phyloP scores from a whole-genome alignment of 2,113 vertebrate genomes.

The Chunga burmeisteri region DNA sequence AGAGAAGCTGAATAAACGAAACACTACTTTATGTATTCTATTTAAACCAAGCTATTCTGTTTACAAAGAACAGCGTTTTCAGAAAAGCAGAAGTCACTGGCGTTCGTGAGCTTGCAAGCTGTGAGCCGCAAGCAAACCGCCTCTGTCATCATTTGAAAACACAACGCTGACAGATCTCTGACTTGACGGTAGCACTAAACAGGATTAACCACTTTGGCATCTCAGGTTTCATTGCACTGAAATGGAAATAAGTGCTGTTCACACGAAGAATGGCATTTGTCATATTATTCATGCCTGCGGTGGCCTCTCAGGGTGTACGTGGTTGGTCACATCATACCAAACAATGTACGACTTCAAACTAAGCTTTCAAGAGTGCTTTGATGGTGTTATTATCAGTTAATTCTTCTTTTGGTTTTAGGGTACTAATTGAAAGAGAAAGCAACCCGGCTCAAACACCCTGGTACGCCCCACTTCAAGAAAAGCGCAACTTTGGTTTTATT shows the following conservation, averaged over 20 bases:
- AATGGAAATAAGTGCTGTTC: conserved; percentile 13
- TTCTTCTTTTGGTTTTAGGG: background rate
- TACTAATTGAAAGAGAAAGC: background rate
- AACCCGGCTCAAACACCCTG: background rate
- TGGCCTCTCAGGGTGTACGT: background rate
- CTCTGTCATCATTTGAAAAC: conserved; percentile 15
- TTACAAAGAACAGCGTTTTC: background rate
- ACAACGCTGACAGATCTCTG: background rate
- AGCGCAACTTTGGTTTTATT: background rate
- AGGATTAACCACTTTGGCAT: conserved; percentile 29
- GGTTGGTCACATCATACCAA: background rate
- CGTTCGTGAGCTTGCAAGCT: background rate
- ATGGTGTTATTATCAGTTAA: background rate
- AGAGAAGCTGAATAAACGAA: background rate
- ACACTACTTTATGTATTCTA: background rate
- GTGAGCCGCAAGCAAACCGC: background rate
- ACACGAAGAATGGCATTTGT: background rate
- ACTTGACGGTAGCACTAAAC: background rate
- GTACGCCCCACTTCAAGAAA: background rate
- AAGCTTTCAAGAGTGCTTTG: background rate
- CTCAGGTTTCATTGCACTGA: conserved; percentile 37
- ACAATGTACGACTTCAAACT: background rate
- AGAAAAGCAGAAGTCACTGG: background rate
- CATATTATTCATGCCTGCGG: background rate
- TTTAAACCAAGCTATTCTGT: background rate